Conservation (phyloP, 2,113 vertebrate species). For the Macquaria australasica region DNA sequence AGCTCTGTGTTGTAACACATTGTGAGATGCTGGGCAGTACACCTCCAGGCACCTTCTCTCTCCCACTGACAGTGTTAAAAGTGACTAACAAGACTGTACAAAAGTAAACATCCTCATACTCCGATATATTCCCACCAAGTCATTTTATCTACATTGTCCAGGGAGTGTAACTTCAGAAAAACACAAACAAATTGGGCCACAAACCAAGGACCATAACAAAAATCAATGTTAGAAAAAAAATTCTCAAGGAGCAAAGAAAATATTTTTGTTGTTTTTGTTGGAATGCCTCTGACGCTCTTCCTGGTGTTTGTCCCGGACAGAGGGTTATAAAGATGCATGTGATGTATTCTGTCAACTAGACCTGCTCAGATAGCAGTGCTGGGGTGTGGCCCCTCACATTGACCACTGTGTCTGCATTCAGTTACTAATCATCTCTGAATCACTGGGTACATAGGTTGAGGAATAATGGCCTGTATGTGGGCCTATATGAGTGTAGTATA, state of each 20-base stretch:
- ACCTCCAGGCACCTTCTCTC: not conserved
- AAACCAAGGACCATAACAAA: not conserved
- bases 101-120: not conserved
- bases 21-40: not conserved
- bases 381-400: not conserved
- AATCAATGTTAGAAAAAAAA: not conserved
- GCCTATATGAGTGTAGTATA: not conserved
- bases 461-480: not conserved
- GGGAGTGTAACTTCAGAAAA: not conserved
- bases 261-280: not conserved
- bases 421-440: slow-evolving; percentile 32
- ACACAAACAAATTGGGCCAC: not conserved
- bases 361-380: not conserved
- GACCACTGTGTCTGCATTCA: not conserved
- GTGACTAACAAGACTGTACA: not conserved
- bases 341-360: not conserved
- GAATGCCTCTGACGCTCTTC: not conserved
- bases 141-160: not conserved
- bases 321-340: not conserved
- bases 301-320: not conserved
- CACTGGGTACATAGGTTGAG: not conserved
- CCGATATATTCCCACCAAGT: not conserved
- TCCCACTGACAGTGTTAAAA: not conserved
- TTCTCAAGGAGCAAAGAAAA: not conserved
- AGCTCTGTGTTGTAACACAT: not conserved